Evolutionary conservation across 1,140 invertebrate genomes (phyloP).

Genomic region (Zeugodacus cucurbitae): DNA sequence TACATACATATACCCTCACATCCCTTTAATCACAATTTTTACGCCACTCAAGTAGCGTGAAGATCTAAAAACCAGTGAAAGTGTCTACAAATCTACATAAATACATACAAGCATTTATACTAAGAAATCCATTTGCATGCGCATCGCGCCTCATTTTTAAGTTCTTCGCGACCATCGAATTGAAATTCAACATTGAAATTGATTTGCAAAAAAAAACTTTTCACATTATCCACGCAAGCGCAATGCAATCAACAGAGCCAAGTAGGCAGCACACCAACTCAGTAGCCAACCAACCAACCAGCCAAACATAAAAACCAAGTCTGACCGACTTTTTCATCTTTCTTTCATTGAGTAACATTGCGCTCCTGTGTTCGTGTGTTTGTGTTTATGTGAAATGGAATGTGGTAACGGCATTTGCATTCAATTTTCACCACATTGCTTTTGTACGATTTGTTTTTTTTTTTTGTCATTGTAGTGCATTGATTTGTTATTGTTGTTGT

Average conservation of each 20-base stretch:
- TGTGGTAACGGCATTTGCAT: background rate
- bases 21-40: background rate
- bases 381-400: background rate
- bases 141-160: background rate
- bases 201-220: background rate
- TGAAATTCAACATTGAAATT: conserved; percentile 13
- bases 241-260: background rate
- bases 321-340: background rate
- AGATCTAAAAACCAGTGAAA: background rate
- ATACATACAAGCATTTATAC: background rate
- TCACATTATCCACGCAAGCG: background rate
- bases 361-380: background rate
- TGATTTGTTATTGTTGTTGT: background rate
- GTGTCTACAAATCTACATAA: background rate
- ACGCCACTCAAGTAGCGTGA: background rate
- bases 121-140: background rate
- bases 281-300: background rate
- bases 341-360: background rate
- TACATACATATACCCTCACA: background rate
- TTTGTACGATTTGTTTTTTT: background rate
- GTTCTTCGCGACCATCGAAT: background rate
- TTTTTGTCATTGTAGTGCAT: background rate
- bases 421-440: conserved; percentile 27
- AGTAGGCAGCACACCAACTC: background rate
- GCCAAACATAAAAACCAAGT: background rate